Conservation (phyloP, 2,113 vertebrate genomes). For the Platichthys flesus region DNA sequence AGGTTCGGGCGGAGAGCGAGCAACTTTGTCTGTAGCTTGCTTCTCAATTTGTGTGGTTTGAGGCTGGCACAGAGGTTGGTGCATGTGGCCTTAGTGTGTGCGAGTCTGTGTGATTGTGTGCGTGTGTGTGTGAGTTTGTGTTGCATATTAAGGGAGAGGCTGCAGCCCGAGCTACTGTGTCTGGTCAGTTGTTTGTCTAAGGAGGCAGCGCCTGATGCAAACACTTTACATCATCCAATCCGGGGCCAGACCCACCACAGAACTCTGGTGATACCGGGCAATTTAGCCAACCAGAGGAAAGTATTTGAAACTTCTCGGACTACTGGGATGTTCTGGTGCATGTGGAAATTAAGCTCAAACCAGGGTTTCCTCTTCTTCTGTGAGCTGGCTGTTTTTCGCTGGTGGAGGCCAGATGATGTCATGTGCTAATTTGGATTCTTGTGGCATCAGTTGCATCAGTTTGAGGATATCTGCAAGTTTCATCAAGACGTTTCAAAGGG, state of each 20-base stretch:
- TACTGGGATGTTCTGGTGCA: conserved; percentile 30
- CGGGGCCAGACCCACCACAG: conserved; percentile 16
- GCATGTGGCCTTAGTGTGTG: not conserved
- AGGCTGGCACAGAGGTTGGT: not conserved
- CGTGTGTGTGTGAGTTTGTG: conserved; percentile 2
- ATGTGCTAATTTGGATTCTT: conserved; percentile 61
- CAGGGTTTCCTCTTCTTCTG: not conserved
- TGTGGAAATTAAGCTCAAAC: conserved; percentile 41
- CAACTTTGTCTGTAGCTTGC: not conserved
- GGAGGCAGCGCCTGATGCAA: conserved; percentile 35
- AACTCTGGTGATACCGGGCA: conserved; percentile 7
- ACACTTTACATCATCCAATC: conserved; percentile 1
- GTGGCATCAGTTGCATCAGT: conserved; percentile 45
- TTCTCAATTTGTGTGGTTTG: not conserved
- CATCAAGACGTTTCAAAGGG: conserved; percentile 17
- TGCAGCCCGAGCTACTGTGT: conserved; percentile 26
- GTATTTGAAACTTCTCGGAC: conserved; percentile 24
- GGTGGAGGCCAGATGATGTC: conserved; percentile 55
- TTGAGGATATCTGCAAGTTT: conserved; percentile 56
- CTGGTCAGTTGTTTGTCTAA: conserved; percentile 47
- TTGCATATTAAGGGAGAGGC: conserved; percentile 20
- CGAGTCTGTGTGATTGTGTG: not conserved
- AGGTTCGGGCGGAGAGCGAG: conserved; percentile 33
- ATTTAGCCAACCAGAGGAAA: conserved; percentile 45
- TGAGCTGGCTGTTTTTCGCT: conserved; percentile 10